These are phyloP conservation scores for Pangasius sanitwongsei DNA, from an alignment of 2,797 vertebrate species.

Conservation along the genomic window DNA sequence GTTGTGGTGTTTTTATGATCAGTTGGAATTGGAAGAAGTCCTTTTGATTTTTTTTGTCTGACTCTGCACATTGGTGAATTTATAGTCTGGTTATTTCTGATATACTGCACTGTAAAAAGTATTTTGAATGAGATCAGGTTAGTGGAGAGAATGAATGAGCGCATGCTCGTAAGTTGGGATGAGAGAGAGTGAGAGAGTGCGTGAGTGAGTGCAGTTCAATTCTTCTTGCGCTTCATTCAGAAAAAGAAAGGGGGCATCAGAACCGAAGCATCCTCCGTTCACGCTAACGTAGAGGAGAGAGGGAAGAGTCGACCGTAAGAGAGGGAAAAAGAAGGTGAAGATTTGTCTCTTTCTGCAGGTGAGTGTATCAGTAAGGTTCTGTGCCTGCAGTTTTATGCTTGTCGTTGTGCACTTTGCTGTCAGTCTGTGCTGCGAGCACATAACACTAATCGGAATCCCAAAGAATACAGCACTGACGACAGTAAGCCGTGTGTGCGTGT, in stretches of 20 bases:
- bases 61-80: conserved; percentile 30
- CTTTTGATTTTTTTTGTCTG: not conserved
- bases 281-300: conserved; percentile 54
- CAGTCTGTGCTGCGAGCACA: conserved; percentile 55
- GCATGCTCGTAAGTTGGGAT: conserved; percentile 64
- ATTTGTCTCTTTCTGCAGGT: conserved; percentile 32
- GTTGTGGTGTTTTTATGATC: not conserved
- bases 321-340: conserved; percentile 39
- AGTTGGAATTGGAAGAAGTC: no score
- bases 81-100: conserved; percentile 69
- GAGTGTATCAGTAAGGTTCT: not conserved
- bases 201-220: conserved; percentile 59
- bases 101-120: conserved; percentile 45
- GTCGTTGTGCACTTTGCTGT: conserved; percentile 15
- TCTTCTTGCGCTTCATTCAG: conserved; percentile 75
- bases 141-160: conserved; percentile 63
- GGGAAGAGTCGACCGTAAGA: conserved; percentile 47
- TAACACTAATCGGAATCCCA: conserved; percentile 60
- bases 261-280: conserved; percentile 60
- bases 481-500: conserved; percentile 62
- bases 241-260: conserved; percentile 71
- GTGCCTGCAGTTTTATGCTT: not conserved
- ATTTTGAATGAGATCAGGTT: conserved; percentile 27
- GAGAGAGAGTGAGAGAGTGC: conserved; percentile 58
- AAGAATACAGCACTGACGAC: conserved; percentile 61